A percentile compares a stretch with the other conserved stretches of the same genome.
These are phyloP conservation scores for Cryptocheilus praepositus DNA, from an alignment of 2,888 invertebrate species.

Conservation along the genomic window DNA sequence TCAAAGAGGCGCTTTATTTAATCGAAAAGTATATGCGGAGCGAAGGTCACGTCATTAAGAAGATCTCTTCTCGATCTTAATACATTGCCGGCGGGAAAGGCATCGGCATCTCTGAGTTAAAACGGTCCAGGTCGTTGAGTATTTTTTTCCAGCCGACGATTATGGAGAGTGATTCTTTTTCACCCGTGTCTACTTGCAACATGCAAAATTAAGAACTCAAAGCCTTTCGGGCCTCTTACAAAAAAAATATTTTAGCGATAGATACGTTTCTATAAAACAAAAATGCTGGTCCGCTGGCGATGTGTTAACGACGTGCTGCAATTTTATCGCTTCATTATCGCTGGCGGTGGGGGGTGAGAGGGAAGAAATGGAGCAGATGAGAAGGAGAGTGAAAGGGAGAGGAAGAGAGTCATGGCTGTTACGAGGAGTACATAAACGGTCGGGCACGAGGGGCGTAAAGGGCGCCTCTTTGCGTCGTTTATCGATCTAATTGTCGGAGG, in stretches of 20 bases:
- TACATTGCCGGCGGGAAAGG: too few species aligned
- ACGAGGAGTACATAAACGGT: slow-evolving; percentile 32
- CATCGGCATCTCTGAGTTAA: not conserved
- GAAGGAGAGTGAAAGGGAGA: slow-evolving; percentile 9
- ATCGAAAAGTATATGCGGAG: slow-evolving; percentile 29
- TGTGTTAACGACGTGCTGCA: slow-evolving; percentile 9
- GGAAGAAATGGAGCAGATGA: slow-evolving; percentile 5
- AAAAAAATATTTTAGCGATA: too few species aligned
- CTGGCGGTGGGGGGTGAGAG: slow-evolving; percentile 8
- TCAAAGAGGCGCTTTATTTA: slow-evolving; percentile 7
- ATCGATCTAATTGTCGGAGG: slow-evolving; percentile 63
- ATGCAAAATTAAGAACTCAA: too few species aligned
- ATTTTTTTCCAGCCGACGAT: too few species aligned
- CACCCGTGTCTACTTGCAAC: too few species aligned
- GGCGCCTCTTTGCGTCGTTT: slow-evolving; percentile 38
- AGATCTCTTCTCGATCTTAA: slow-evolving; percentile 32
- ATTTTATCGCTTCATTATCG: slow-evolving; percentile 40
- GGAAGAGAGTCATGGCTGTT: slow-evolving; percentile 24
- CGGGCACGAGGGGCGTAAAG: slow-evolving; percentile 26
- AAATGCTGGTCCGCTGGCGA: not conserved
- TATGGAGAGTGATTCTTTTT: too few species aligned
- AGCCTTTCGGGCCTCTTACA: too few species aligned
- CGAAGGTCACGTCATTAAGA: slow-evolving; percentile 25
- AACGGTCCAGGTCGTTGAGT: too few species aligned
- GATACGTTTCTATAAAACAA: too few species aligned